Evolutionary conservation across 2,113 vertebrate species (phyloP).

Genomic region (Nothobranchius kuhntae): DNA sequence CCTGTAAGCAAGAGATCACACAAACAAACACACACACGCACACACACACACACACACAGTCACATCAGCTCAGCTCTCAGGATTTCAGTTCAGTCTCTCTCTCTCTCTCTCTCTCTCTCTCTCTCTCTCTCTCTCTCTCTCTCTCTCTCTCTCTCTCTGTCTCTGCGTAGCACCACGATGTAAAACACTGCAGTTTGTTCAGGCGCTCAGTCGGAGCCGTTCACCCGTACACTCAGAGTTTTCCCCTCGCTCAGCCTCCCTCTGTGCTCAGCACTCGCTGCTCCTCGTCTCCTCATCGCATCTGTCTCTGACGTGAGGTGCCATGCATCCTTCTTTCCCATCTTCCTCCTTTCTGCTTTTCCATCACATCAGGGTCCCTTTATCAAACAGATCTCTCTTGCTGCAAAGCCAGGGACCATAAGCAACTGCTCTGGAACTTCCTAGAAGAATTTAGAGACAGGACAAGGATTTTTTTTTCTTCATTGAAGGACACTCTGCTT

Average conservation of each 20-base stretch:
- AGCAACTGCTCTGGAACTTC: slow-evolving; percentile 24
- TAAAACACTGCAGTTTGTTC: slow-evolving; percentile 64
- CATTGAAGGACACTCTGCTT: slow-evolving; percentile 5
- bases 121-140: slow-evolving; percentile 23
- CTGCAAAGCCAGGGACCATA: slow-evolving; percentile 48
- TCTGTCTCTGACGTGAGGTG: slow-evolving; percentile 67
- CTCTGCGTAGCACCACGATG: slow-evolving; percentile 50
- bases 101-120: slow-evolving; percentile 13
- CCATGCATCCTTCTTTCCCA: slow-evolving; percentile 63
- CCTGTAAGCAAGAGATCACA: slow-evolving; percentile 14
- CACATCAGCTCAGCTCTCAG: slow-evolving; percentile 14
- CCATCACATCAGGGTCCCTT: slow-evolving; percentile 37
- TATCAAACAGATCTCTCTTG: slow-evolving; percentile 46
- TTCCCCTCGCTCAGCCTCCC: slow-evolving; percentile 46
- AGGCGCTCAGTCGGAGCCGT: slow-evolving; percentile 60
- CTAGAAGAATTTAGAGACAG: slow-evolving; percentile 60
- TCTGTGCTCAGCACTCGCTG: slow-evolving; percentile 44
- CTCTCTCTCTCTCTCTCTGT: slow-evolving; percentile 19
- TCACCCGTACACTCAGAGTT: slow-evolving; percentile 43
- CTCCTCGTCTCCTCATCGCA: slow-evolving; percentile 66
- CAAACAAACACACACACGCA: slow-evolving; percentile 4
- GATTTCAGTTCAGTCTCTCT: slow-evolving; percentile 16
- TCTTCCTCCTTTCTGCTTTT: slow-evolving; percentile 41
- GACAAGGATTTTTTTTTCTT: slow-evolving; percentile 26
- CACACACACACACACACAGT: neutral